Evolutionary conservation across 2,888 invertebrate genomes (phyloP), one percentile per base, ranked within the genome.

Genomic region (Acanthosoma haemorrhoidale): DNA sequence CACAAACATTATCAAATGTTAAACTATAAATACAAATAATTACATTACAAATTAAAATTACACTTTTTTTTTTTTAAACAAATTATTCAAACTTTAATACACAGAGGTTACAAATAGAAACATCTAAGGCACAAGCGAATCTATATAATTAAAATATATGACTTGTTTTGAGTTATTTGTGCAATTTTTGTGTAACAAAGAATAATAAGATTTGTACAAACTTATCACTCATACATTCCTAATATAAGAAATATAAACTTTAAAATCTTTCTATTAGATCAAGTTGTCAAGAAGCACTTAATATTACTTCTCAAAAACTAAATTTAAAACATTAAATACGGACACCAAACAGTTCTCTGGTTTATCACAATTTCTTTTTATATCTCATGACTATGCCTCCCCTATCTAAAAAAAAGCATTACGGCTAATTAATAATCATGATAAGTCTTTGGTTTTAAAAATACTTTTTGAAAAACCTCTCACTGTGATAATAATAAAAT

Each of bases 361-460:
- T 29, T 25, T 51, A 51, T 51, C 51, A 51, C 51, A 51, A 25
- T 43, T 43, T 25, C 51, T 25, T 25, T 51, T 6, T 51, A 25
- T 25, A 51, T 51, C 29, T 51, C 51, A 51, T 51, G 51, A 51
- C 29, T 51, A 51, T 51, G 25, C 29, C 51, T 25, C 51, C 29
- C 29, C 21, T 29, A 25, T 51, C 13, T 25, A 25, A n/a, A 25
- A 6, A 51, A 51, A 25, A 51, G 51, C 29, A 21, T 51, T 25
- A 25, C 29, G 21, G 13, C 21, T 51, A 51, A 51, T 51, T 51
- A n/a, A 43, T 64, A 38, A 64, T n/a, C 25, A 36, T 64, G 64
- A 41, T 38, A 64, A 64, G 38, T 64, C 64, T 64, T 64, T 64
- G 64, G 64, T 31, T 41, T 64, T 36, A 41, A 64, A 64, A 64